A percentile compares a stretch with the other conserved stretches of the same genome.
Conservation (phyloP, 2,888 invertebrate species). For the Pseudanteris insignis region DNA sequence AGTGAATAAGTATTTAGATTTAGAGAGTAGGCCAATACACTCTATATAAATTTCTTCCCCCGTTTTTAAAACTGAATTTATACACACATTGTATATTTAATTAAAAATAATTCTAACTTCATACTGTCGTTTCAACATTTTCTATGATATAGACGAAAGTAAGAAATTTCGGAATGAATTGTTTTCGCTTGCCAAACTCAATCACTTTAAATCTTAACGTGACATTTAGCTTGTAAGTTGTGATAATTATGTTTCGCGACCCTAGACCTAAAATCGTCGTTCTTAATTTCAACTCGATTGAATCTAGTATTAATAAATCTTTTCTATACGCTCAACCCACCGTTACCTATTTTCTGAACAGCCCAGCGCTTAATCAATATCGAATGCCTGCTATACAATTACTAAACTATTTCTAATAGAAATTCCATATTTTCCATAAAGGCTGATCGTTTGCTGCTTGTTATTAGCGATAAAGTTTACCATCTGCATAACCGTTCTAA, state of each 20-base stretch:
- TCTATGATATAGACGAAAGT: too few relatives aligned
- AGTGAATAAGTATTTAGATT: too few relatives aligned
- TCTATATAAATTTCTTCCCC: too few relatives aligned
- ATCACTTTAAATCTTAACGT: not conserved
- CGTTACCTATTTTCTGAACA: slow-evolving; percentile 8
- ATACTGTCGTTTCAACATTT: too few relatives aligned
- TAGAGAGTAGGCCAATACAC: too few relatives aligned
- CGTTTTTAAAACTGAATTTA: too few relatives aligned
- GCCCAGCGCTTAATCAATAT: slow-evolving; percentile 11
- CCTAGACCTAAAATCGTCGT: too few relatives aligned
- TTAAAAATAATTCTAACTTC: too few relatives aligned
- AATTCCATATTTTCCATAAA: slow-evolving; percentile 24
- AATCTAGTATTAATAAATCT: slow-evolving; percentile 4
- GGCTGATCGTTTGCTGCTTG: slow-evolving; percentile 14
- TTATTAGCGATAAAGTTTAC: slow-evolving; percentile 15
- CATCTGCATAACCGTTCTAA: too few relatives aligned
- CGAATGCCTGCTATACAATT: slow-evolving; percentile 13
- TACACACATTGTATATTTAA: too few relatives aligned
- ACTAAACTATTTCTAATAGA: slow-evolving; percentile 33
- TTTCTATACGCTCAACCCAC: not conserved
- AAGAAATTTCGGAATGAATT: not conserved
- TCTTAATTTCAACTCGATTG: not conserved
- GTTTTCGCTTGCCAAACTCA: not conserved
- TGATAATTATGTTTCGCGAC: too few relatives aligned
- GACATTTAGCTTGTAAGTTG: not conserved